Evolutionary conservation across 1,140 invertebrate genomes (phyloP), one percentile per base, ranked within the genome.

Genomic region (Trichonephila clavipes): DNA sequence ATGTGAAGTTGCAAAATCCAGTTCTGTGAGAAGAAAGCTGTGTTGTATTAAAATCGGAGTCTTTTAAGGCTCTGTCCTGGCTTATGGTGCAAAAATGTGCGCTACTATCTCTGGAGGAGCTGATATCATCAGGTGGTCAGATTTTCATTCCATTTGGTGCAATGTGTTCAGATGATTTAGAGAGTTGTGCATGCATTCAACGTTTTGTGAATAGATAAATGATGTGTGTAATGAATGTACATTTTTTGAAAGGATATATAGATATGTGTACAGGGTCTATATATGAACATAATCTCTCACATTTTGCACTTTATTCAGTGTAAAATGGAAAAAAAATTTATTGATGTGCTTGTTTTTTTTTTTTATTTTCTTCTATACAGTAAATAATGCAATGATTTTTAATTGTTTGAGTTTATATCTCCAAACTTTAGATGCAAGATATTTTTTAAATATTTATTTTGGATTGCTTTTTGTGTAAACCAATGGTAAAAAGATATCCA

Each of bases 141-240:
- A 88, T 59, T 81, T 77, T 90, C 89, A 90, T 90, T 90, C 89
- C 89, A 81, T 81, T 90, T 81, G 58, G 59, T 59, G 89, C 69
- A 90, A 90, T 81, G 72, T 90, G 69, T 90, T 81, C 89, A 90
- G 72, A 90, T 59, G 89, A 90, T 81, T 90, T 90, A 90, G 89
- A 90, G 24, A 69, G 69, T 88, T 62, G 62, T 88, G 62, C 62
- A 64, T 88, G 87, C 64, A 88, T 88, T 40, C 64, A 88, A 87
- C 59, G 61, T 88, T 88, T 88, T 88, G 64, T 69, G 64, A 64
- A 88, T 69, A 69, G 62, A 88, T 88, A 88, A 88, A 69, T 88
- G 87, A 64, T 88, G 87, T 51, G 51, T 90, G 72, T 90, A n/a
- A 61, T 90, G 89, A 40, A 61, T 90, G 59, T 81, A 82, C 24